Percentiles rank a stretch among this genome's conserved stretches.
These are phyloP conservation scores for Epizoanthus fatuus DNA, from an alignment of 92 coral and sea anemone species.

Conservation along the genomic window DNA sequence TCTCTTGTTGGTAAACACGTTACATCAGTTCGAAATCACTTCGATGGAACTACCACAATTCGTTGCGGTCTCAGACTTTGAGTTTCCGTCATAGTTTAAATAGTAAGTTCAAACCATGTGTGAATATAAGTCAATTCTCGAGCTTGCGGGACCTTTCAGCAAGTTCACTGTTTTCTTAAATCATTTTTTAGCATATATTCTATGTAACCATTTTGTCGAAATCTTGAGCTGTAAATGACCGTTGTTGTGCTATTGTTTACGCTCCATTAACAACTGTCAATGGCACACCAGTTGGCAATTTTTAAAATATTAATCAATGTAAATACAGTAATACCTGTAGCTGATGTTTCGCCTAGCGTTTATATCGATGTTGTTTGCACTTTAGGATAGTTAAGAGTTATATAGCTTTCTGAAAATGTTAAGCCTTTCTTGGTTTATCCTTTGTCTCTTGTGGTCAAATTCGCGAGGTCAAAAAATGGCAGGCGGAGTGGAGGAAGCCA, in stretches of 20 bases:
- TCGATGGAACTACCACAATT: neutral
- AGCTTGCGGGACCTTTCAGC: neutral
- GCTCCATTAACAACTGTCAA: neutral
- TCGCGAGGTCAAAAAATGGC: neutral
- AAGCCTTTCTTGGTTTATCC: neutral
- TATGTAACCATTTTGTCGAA: neutral
- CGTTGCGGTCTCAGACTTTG: neutral
- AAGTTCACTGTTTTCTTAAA: neutral
- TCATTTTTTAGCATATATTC: neutral
- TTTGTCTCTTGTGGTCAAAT: slow-evolving; percentile 6
- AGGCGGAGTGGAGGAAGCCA: slow-evolving; percentile 16
- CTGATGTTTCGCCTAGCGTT: neutral
- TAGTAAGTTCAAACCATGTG: neutral
- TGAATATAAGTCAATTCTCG: neutral
- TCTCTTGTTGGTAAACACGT: slow-evolving; percentile 8
- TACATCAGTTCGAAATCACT: slow-evolving; percentile 33
- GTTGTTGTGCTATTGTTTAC: neutral
- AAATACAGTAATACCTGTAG: slow-evolving; percentile 14
- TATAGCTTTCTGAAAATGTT: neutral
- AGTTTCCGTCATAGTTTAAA: neutral
- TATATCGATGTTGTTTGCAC: neutral
- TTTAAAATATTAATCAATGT: slow-evolving; percentile 24
- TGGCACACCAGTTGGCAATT: slow-evolving; percentile 29
- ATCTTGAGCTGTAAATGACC: neutral
- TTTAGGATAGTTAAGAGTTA: neutral